phyloP scores from a whole-genome alignment of 2,113 vertebrate species.

The Podilymbus podiceps region DNA sequence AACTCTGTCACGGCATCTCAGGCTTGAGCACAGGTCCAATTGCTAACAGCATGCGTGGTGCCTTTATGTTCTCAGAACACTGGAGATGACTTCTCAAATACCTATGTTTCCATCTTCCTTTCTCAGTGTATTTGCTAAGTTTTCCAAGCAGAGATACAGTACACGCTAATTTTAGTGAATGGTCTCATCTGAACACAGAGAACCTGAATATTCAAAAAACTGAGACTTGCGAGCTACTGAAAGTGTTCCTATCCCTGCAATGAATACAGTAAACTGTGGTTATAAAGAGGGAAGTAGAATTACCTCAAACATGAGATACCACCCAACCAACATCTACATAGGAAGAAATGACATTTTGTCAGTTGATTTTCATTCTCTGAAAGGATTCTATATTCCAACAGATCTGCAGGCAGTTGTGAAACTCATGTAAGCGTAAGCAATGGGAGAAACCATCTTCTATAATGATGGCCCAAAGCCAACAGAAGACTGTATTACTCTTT shows the following conservation, averaged over 20 bases:
- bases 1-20: not conserved
- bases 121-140: not conserved
- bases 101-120: not conserved
- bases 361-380: not conserved
- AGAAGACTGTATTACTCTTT: not conserved
- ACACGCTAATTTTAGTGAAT: not conserved
- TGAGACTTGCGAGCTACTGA: not conserved
- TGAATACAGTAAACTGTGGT: not conserved
- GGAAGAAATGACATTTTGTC: not conserved
- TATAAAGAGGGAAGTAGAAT: not conserved
- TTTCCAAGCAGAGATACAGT: not conserved
- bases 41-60: not conserved
- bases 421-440: not conserved
- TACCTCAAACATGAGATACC: not conserved
- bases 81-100: not conserved
- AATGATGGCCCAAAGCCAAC: not conserved
- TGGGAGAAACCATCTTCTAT: not conserved
- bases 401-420: not conserved
- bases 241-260: not conserved
- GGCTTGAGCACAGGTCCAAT: not conserved
- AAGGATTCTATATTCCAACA: not conserved
- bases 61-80: not conserved
- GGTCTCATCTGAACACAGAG: not conserved
- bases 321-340: not conserved
- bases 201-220: not conserved